phyloP scores from a whole-genome alignment of 2,797 vertebrate species.

The Eulemur coronatus region DNA sequence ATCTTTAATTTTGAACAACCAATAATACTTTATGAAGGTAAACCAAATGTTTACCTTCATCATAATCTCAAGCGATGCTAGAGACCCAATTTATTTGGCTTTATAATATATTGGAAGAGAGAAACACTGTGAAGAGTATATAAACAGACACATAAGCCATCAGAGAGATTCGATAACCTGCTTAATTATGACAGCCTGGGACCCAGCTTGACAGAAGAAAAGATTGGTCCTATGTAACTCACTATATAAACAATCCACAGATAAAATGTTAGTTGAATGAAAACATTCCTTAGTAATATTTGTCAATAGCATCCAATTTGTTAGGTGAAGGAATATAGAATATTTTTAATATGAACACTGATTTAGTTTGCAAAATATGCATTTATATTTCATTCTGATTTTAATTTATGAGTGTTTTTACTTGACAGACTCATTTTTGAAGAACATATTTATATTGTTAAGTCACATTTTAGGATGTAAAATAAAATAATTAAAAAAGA shows the following conservation, averaged over 20 bases:
- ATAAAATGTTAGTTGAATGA: not conserved
- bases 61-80: not conserved
- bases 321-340: not conserved
- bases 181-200: not conserved
- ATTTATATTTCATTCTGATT: not conserved
- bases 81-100: not conserved
- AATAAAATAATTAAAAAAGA: not conserved
- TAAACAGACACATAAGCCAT: not conserved
- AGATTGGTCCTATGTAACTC: no score
- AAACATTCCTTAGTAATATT: not conserved
- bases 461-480: not conserved
- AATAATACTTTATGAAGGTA: not conserved
- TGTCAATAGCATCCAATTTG: not conserved
- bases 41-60: not conserved
- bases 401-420: constrained; percentile 7
- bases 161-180: no score
- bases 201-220: not conserved
- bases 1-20: not conserved
- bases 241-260: not conserved
- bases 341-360: not conserved
- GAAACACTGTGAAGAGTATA: not conserved
- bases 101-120: not conserved
- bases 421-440: not conserved
- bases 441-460: not conserved
- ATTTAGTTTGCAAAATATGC: not conserved